A percentile compares a stretch with the other conserved stretches of the same genome.
Evolutionary conservation across 2,797 vertebrate genomes (phyloP).

Genomic region (Hypotaenidia okinawae): DNA sequence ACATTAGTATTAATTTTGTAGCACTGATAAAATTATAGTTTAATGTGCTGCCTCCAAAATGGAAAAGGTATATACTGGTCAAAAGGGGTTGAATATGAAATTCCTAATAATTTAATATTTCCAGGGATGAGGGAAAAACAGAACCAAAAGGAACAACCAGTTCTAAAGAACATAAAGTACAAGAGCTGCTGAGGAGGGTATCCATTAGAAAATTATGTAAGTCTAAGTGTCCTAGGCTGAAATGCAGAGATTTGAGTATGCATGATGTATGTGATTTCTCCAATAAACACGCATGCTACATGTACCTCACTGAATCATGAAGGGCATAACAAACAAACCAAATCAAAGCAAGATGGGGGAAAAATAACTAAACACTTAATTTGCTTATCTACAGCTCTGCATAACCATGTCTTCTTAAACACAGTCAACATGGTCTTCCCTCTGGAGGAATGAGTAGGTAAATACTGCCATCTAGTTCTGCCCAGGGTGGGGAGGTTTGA

Average conservation of each 20-base stretch:
- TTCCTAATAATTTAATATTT: neutral
- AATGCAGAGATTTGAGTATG: neutral
- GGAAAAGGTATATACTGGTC: neutral
- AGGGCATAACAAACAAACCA: neutral
- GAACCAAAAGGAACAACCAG: neutral
- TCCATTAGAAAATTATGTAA: neutral
- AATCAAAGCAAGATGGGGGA: neutral
- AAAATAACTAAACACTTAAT: neutral
- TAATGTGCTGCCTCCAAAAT: neutral
- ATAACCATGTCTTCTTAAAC: rapidly evolving
- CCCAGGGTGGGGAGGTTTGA: neutral
- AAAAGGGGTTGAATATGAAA: neutral
- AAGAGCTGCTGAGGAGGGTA: neutral
- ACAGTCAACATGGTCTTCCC: neutral
- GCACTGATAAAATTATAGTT: neutral
- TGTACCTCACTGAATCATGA: neutral
- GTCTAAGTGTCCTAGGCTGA: neutral
- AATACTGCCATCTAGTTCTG: neutral
- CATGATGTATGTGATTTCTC: rapidly evolving
- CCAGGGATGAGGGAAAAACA: rapidly evolving
- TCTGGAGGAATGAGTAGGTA: neutral
- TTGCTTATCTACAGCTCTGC: neutral
- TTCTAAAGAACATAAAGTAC: neutral
- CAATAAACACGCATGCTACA: neutral
- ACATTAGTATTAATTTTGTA: neutral